These are phyloP conservation scores for Macrocentrus cingulum DNA, from an alignment of 1,140 invertebrate genomes.

Conservation along the genomic window DNA sequence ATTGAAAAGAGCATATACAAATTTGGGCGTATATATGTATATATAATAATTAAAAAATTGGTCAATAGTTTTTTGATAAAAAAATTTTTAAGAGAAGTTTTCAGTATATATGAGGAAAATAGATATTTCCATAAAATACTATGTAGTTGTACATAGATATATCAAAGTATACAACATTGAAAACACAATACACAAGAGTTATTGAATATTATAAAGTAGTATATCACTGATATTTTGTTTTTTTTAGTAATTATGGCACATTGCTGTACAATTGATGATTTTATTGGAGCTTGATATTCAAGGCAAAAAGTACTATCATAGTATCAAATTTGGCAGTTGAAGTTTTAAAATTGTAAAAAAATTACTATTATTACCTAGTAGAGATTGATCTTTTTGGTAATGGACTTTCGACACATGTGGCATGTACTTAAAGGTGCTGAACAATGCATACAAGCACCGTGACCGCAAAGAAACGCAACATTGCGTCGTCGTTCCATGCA, in stretches of 20 bases:
- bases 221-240: no score
- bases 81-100: neutral
- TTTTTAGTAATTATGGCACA: conserved; percentile 26
- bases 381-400: conserved; percentile 85
- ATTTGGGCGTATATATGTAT: neutral
- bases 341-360: conserved; percentile 8
- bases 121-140: neutral
- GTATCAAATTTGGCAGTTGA: conserved; percentile 21
- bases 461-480: conserved; percentile 87
- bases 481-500: conserved; percentile 79
- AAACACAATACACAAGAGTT: neutral
- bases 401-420: conserved; percentile 90
- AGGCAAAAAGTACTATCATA: conserved; percentile 11
- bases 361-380: conserved; percentile 55
- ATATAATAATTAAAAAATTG: no score
- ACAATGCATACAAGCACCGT: conserved; percentile 82
- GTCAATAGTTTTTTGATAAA: neutral
- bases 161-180: neutral
- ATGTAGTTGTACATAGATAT: conserved; percentile 11
- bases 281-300: neutral
- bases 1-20: neutral
- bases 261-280: conserved; percentile 15
- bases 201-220: no score
- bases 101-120: neutral
- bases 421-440: conserved; percentile 80